Base-by-base conservation (phyloP, 2,797 vertebrate genomes). In the Argya squamiceps region DNA sequence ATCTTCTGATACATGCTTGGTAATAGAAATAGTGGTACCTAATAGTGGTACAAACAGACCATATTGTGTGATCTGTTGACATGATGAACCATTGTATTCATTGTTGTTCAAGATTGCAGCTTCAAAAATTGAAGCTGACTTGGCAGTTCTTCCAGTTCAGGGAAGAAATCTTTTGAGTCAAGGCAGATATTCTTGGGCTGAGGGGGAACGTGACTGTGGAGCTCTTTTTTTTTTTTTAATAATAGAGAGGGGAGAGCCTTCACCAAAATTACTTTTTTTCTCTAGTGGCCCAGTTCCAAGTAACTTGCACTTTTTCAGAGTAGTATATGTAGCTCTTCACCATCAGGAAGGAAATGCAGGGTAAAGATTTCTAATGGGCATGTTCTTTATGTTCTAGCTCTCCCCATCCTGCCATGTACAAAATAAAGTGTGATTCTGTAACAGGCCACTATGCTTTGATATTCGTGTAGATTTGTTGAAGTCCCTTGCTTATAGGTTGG, bases 381-480 rank as follows among this genome's bases (percentile, higher is more conserved):
- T 27, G n/a, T 55, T 68, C 6, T 37, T 21, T 59, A 58, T 12
- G 2, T 73, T 78, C 6, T 70, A 36, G 10, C 30, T 81, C 9
- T 89, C 17, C 15, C 14, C 8, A 4, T 84, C 17, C 15, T 82
- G 43, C 29, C 2, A 2, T 60, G 9, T 50, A 46, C 0, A 0
- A 67, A 78, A 30, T 44, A 2, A 9, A 68, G 12, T 63, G 10
- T 26, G 21, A 21, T 70, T 84, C 29, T 52, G 73, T 34, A 84
- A 10, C 10, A 21, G 39, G 26, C 22, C 9, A 11, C 22, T 70
- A 0, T 23, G 4, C 22, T 50, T 80, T 18, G 52, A 7, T 36
- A 14, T 12, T 60, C 52, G 26, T 32, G 12, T 76, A 29, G 39
- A 6, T 78, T 0, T 0, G 1, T 47, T 89, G 30, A 62, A 39